Conservation (phyloP, 2,888 invertebrate genomes). For the Diadegma fenestrale region DNA sequence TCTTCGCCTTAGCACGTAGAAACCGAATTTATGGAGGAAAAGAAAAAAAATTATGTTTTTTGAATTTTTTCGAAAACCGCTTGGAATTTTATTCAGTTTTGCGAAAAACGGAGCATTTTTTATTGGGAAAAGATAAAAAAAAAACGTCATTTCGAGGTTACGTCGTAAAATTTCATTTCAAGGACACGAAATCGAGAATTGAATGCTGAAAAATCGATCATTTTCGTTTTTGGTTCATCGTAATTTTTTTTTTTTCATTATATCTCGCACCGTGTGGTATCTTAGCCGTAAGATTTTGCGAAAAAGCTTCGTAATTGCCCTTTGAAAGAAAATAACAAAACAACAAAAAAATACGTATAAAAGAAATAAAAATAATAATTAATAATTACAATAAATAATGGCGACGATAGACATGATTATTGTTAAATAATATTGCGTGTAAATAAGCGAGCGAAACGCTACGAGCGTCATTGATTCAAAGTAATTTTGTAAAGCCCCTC, state of each 20-base stretch:
- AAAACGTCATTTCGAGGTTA: neutral
- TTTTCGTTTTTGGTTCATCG: neutral
- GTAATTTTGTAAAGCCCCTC: conserved; percentile 59
- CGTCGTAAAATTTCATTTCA: conserved; percentile 5
- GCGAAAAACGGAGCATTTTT: neutral
- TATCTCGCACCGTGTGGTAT: conserved; percentile 34
- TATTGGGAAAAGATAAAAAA: neutral
- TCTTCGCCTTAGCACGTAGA: conserved; percentile 14
- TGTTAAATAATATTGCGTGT: conserved; percentile 60
- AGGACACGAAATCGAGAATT: neutral
- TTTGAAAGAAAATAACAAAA: conserved; percentile 16
- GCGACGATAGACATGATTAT: conserved; percentile 60
- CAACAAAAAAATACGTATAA: conserved; percentile 42
- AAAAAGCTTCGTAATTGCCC: conserved; percentile 68
- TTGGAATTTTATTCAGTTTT: no score
- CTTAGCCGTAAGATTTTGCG: conserved; percentile 44
- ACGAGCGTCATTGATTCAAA: conserved; percentile 51
- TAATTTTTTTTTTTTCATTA: neutral
- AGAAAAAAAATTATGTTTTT: neutral
- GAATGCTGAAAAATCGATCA: neutral
- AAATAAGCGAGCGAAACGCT: conserved; percentile 51
- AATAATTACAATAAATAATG: conserved; percentile 9
- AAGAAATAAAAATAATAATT: conserved; percentile 7
- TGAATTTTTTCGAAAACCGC: neutral
- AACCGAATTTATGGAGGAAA: neutral